Base-by-base conservation (phyloP, 2,113 vertebrate species). In the Cygnus buccinator region DNA sequence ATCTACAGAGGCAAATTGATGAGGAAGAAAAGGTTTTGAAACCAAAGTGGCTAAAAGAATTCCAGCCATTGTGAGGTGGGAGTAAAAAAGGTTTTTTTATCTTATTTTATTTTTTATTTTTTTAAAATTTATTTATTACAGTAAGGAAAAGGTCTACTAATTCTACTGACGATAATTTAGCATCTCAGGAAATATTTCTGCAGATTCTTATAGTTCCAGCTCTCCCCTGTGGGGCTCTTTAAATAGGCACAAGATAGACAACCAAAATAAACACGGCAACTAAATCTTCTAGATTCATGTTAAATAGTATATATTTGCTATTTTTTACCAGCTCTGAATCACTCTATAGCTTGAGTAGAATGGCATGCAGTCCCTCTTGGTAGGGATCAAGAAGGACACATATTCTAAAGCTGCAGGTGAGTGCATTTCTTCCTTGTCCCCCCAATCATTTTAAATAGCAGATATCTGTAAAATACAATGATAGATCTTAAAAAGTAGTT, bases 21-120 rank as follows among this genome's bases (percentile, higher is more conserved):
- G 86, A 89, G 70, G 66, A 94, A 91, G 70, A 93, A 92, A 94
- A 96, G 65, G 33, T 82, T 95, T 92, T 54, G 37, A 84, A 58
- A 90, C 28, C 23, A 31, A 75, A 84, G 39, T 33, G 61, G n/a
- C 58, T 90, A 41, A 92, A 94, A 91, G 26, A 81, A 74, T 74
- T 86, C 22, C 14, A 71, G 19, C 44, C 23, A 19, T 4, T 61
- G 29, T 33, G 17, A 9, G 29, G 29, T 12, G 13, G 76, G 4
- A 84, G 20, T 35, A 4, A 82, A 70, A 89, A 50, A 22, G 11
- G 65, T 61, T 75, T 52, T 2, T 84, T 77, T 31, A 7, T 65
- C 76, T 65, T 41, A 4, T 16, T 44, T 44, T 31, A 10, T 76
- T 6, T 16, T 18, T 31, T 26, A 20, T 13, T 13, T 58, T 6